Base-by-base conservation (phyloP, 2,888 invertebrate genomes). In the Papilio gigon region DNA sequence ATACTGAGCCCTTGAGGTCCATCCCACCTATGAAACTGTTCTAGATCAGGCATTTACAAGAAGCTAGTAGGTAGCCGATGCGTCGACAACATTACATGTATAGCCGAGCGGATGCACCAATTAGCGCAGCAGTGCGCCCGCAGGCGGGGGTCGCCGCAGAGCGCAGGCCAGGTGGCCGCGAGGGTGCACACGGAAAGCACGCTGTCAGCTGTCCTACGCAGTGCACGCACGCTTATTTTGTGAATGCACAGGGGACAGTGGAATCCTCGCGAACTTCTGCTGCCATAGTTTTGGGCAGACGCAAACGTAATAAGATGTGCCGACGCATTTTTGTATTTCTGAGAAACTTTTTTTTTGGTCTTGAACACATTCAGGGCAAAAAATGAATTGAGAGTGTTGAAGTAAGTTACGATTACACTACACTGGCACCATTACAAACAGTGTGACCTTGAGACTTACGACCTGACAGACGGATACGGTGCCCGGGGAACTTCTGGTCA, bases 121-220 rank as follows among this genome's bases (percentile, higher is more conserved):
- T 14, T 40, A n/a, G 3, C n/a, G 17, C 4, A 8, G 17, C 5
- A 17, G 0, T 12, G 17, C 0, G 6, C 2, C n/a, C 4, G 47
- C 12, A 11, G 11, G 11, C 12, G 2, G 12, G 11, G 25, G 27
- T 53, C 27, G 27, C n/a, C n/a, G 27, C 27, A 8, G 27, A 27
- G 22, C 12, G 2, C 8, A n/a, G 27, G 53, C 53, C 53, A 53
- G 53, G 27, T 27, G 53, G 27, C 82, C 80, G 85, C 72, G 84
- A 84, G 73, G 62, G 71, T 56, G 71, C 72, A 66, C 62, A 68
- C 80, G 84, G 85, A 72, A 80, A 81, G 79, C 79, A 78, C 75
- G 71, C n/a, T n/a, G n/a, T n/a, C n/a, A n/a, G 73, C 75, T 80
- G 80, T 78, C 80, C 80, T 79, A 80, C 80, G 76, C 82, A 56